Percentiles rank a stretch among this genome's conserved stretches.
phyloP scores from a whole-genome alignment of 1,140 invertebrate species.

The Dufourea novaeangliae region DNA sequence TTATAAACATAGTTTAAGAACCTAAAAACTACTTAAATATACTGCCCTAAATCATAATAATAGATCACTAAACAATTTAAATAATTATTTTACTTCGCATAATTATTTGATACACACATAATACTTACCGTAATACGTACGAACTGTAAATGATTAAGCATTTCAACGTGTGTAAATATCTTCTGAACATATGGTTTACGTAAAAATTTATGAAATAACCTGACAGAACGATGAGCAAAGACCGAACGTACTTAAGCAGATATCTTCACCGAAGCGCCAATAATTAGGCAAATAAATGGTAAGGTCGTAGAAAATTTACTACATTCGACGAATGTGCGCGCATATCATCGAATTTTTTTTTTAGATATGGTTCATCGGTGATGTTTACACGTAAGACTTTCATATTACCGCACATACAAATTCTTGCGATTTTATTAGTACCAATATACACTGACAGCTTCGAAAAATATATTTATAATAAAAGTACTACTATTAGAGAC shows the following conservation, averaged over 20 bases:
- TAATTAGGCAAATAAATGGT: background rate
- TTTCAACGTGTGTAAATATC: no score
- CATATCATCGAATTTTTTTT: background rate
- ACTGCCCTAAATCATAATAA: background rate
- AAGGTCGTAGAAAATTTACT: background rate
- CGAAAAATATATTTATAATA: constrained; percentile 31
- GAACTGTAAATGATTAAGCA: background rate
- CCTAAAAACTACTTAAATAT: no score
- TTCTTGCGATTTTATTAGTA: background rate
- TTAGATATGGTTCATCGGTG: background rate
- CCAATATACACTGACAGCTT: constrained; percentile 4
- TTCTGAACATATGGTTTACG: background rate
- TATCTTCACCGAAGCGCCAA: background rate
- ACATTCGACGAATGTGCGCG: constrained; percentile 4
- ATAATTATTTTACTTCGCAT: no score
- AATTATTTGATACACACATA: no score
- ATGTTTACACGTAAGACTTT: background rate
- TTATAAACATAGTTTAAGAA: background rate
- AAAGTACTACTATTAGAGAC: constrained; percentile 6
- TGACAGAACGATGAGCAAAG: background rate
- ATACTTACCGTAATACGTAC: background rate
- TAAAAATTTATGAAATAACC: background rate
- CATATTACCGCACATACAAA: constrained; percentile 10
- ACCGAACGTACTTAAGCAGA: background rate
- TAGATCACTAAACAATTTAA: no score